phyloP scores from a whole-genome alignment of 2,113 vertebrate genomes.

The Catharus fuscescens region DNA sequence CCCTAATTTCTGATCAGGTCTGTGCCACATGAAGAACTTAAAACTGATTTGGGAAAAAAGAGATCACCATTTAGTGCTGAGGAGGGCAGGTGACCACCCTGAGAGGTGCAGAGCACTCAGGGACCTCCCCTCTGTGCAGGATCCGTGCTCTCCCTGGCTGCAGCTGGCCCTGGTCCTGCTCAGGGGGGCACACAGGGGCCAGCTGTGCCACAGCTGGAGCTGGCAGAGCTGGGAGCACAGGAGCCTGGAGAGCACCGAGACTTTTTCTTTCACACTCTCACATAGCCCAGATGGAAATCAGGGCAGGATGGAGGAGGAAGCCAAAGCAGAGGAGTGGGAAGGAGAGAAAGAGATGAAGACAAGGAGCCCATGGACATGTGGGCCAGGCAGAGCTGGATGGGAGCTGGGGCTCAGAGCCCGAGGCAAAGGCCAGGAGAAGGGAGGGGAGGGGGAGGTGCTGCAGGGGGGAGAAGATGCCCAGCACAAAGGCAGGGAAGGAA shows the following conservation, averaged over 20 bases:
- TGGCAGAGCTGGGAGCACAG: background rate
- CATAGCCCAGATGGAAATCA: background rate
- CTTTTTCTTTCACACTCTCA: background rate
- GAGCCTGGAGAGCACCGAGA: background rate
- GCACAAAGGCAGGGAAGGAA: background rate
- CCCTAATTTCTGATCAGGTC: background rate
- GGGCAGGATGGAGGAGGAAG: background rate
- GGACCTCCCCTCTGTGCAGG: fast-evolving
- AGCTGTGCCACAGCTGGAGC: background rate
- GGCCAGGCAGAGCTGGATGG: background rate
- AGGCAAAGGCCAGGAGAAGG: background rate
- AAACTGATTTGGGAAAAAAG: background rate
- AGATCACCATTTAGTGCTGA: background rate
- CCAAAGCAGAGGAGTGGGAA: background rate
- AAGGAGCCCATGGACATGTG: background rate
- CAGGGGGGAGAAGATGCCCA: background rate
- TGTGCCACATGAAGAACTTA: background rate
- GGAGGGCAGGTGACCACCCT: background rate
- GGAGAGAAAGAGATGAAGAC: background rate
- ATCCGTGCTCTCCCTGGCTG: fast-evolving
- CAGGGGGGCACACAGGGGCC: background rate
- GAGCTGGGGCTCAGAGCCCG: background rate
- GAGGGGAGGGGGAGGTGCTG: background rate
- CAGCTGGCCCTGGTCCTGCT: background rate
- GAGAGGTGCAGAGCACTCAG: fast-evolving